phyloP scores from a whole-genome alignment of 2,888 invertebrate species.

The Diaperis boleti region DNA sequence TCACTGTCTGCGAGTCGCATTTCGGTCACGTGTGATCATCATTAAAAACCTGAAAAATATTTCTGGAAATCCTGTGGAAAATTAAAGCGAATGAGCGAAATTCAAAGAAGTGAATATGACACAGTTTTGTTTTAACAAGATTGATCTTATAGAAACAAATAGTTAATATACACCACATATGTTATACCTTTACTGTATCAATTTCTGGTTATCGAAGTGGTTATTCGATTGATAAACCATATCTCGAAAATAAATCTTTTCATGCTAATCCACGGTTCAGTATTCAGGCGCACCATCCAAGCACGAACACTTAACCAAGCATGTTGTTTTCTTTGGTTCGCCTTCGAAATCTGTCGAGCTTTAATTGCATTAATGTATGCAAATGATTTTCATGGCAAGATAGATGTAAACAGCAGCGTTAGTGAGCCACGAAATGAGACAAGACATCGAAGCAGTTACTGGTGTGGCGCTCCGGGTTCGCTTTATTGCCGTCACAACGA shows the following conservation, averaged over 20 bases:
- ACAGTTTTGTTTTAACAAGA: background rate
- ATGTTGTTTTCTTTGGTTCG: constrained; percentile 37
- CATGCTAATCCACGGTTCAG: constrained; percentile 1
- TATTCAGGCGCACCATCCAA: constrained; percentile 23
- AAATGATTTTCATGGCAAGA: constrained; percentile 62
- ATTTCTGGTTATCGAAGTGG: background rate
- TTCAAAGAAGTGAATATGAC: no score
- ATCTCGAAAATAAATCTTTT: constrained; percentile 1
- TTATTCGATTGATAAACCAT: constrained; percentile 9
- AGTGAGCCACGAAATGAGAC: constrained; percentile 63
- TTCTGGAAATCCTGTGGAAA: no score
- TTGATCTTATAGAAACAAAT: no score
- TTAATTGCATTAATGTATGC: constrained; percentile 63
- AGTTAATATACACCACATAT: no score
- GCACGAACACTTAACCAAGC: constrained; percentile 20
- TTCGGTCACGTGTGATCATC: no score
- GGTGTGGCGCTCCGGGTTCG: constrained; percentile 34
- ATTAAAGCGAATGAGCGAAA: no score
- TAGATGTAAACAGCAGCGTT: constrained; percentile 62
- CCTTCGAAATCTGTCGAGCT: constrained; percentile 46
- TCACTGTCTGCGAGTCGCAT: no score
- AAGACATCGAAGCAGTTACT: constrained; percentile 47
- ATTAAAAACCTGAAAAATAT: no score
- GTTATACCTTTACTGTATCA: no score
- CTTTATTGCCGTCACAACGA: constrained; percentile 47